Percentiles rank a stretch among this genome's conserved stretches.
phyloP scores from a whole-genome alignment of 2,113 vertebrate genomes.

The Vulpes lagopus region DNA sequence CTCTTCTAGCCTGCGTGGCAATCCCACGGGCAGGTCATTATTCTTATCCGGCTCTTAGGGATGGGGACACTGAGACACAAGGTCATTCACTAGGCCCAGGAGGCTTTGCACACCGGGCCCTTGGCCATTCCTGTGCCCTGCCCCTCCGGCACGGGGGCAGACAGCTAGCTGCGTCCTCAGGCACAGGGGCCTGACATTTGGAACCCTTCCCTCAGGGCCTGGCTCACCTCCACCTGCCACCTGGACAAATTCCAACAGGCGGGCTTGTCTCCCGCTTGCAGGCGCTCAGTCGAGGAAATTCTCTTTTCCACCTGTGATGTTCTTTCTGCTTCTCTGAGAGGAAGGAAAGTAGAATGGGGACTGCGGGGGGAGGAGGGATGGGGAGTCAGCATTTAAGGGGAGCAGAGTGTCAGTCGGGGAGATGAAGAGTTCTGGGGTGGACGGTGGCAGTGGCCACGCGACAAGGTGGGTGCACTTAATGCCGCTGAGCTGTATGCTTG shows the following conservation, averaged over 20 bases:
- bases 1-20: accelerated
- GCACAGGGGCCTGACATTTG: too few species aligned
- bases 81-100: not conserved
- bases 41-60: not conserved
- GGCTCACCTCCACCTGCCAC: too few species aligned
- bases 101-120: not conserved
- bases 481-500: too few species aligned
- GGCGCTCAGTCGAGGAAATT: not conserved
- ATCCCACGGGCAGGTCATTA: not conserved
- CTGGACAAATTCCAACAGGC: too few species aligned
- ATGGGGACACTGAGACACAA: not conserved
- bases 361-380: too few species aligned
- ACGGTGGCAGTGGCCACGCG: not conserved
- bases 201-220: not conserved
- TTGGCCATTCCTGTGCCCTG: not conserved
- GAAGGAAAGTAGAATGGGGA: not conserved
- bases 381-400: not conserved
- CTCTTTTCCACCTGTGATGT: not conserved
- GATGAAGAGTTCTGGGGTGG: not conserved
- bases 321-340: not conserved
- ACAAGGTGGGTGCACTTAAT: too few species aligned
- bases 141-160: not conserved
- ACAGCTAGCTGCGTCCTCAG: not conserved
- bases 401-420: too few species aligned
- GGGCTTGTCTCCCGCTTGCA: too few species aligned